phyloP scores from a whole-genome alignment of 2,797 vertebrate genomes.

The Poecilia picta region DNA sequence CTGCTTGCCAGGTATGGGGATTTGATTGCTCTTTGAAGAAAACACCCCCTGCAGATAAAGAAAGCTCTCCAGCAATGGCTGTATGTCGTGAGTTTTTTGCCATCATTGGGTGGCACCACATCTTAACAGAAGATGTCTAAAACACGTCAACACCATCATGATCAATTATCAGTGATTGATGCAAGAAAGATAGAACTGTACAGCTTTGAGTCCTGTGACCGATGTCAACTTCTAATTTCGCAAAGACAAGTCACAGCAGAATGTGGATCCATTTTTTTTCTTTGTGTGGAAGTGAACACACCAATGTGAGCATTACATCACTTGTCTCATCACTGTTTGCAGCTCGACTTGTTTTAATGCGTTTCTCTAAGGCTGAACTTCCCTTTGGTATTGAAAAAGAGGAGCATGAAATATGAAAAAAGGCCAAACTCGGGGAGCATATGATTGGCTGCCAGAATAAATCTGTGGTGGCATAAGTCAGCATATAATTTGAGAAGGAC shows the following conservation, averaged over 20 bases:
- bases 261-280: slow-evolving; percentile 21
- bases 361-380: slow-evolving; percentile 35
- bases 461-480: slow-evolving; percentile 43
- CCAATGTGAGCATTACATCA: slow-evolving; percentile 51
- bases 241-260: slow-evolving; percentile 22
- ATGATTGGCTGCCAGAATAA: slow-evolving; percentile 59
- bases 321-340: slow-evolving; percentile 44
- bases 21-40: slow-evolving; percentile 48
- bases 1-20: slow-evolving; percentile 40
- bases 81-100: slow-evolving; percentile 44
- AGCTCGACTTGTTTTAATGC: slow-evolving; percentile 39
- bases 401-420: slow-evolving; percentile 56
- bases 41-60: slow-evolving; percentile 32
- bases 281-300: slow-evolving; percentile 17
- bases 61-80: slow-evolving; percentile 52
- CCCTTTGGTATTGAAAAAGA: slow-evolving; percentile 24
- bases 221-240: slow-evolving; percentile 23
- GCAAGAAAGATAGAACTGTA: slow-evolving; percentile 24
- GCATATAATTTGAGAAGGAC: slow-evolving; percentile 41
- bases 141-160: slow-evolving; percentile 7
- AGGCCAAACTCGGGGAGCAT: slow-evolving; percentile 49
- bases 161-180: slow-evolving; percentile 18
- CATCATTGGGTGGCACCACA: slow-evolving; percentile 29
- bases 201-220: slow-evolving; percentile 4
- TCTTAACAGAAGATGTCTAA: slow-evolving; percentile 27